phyloP scores from a whole-genome alignment of 2,113 vertebrate species.

The Salminus brasiliensis region DNA sequence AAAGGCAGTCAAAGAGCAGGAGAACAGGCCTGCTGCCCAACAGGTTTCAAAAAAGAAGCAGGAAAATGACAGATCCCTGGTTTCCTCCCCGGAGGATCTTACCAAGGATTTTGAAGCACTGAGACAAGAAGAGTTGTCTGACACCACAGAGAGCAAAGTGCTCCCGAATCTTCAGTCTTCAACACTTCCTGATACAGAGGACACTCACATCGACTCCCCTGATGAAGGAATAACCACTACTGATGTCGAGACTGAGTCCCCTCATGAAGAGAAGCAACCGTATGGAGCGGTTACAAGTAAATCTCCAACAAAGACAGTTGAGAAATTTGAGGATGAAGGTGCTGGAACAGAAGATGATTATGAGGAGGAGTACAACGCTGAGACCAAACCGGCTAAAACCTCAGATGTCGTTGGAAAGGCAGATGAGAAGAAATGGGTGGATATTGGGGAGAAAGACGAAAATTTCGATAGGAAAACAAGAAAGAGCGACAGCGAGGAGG shows the following conservation, averaged over 20 bases:
- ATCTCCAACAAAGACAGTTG: constrained; percentile 53
- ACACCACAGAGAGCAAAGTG: constrained; percentile 41
- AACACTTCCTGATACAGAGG: constrained; percentile 57
- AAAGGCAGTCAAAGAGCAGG: constrained; percentile 80
- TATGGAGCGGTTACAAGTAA: constrained; percentile 53
- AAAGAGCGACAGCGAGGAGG: constrained; percentile 82
- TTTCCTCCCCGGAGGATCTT: constrained; percentile 96
- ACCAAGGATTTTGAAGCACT: constrained; percentile 95
- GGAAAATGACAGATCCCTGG: constrained; percentile 79
- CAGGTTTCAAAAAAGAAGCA: constrained; percentile 64
- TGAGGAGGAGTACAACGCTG: constrained; percentile 57
- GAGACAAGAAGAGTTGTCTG: constrained; percentile 79
- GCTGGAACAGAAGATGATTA: constrained; percentile 57
- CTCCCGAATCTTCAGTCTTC: constrained; percentile 43
- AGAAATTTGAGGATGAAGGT: constrained; percentile 63
- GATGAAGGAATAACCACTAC: constrained; percentile 68
- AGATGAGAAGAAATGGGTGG: constrained; percentile 63
- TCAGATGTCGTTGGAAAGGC: constrained; percentile 32
- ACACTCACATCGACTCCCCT: constrained; percentile 58
- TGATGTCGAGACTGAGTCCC: constrained; percentile 64
- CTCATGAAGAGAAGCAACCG: constrained; percentile 66
- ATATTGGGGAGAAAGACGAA: constrained; percentile 72
- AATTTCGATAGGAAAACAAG: constrained; percentile 71
- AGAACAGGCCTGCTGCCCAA: constrained; percentile 75
- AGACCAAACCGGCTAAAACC: constrained; percentile 32